These are phyloP conservation scores for Rissa tridactyla DNA, from an alignment of 2,113 vertebrate species.

Conservation along the genomic window DNA sequence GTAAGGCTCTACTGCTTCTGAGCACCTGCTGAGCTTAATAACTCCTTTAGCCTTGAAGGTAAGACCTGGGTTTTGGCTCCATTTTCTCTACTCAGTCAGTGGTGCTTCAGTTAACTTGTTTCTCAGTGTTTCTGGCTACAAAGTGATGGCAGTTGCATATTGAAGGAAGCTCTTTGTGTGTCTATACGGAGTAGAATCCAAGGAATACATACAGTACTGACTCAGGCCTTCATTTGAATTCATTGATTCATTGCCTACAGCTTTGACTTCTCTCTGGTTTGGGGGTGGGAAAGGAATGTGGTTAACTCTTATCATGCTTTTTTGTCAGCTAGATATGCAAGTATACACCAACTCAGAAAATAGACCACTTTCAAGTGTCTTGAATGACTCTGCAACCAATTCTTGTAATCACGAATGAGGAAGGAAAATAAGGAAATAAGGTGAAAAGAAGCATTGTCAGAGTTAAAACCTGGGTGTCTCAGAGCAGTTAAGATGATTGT, in stretches of 20 bases:
- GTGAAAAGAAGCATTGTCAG: background rate
- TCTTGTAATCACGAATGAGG: background rate
- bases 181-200: background rate
- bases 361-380: background rate
- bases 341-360: background rate
- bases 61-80: background rate
- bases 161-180: background rate
- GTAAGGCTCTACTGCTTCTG: background rate
- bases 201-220: background rate
- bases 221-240: background rate
- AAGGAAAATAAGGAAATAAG: background rate
- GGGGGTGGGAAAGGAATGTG: background rate
- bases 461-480: background rate
- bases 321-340: background rate
- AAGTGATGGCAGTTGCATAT: background rate
- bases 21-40: background rate
- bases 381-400: background rate
- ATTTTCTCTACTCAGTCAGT: background rate
- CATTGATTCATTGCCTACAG: background rate
- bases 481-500: background rate
- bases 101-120: background rate
- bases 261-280: background rate
- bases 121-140: background rate
- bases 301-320: background rate
- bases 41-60: background rate